phyloP scores from a whole-genome alignment of 2,797 vertebrate species.

The Silurus aristotelis region DNA sequence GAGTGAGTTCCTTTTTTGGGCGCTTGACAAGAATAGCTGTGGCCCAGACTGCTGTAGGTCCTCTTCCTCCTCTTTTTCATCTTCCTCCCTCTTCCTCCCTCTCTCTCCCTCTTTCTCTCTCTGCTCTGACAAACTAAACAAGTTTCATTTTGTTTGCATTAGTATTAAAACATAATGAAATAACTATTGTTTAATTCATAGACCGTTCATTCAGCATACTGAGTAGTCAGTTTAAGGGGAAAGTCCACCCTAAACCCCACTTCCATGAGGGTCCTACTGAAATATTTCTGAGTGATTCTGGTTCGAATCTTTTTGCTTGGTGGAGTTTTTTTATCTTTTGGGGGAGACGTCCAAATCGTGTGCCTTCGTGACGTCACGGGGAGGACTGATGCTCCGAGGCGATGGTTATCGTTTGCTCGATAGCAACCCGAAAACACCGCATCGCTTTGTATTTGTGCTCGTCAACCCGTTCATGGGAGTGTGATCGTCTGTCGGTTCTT shows the following conservation, averaged over 20 bases:
- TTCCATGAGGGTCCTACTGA: neutral
- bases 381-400: no score
- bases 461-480: no score
- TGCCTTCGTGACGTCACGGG: neutral
- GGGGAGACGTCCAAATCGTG: neutral
- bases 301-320: neutral
- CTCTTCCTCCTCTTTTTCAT: neutral
- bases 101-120: neutral
- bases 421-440: no score
- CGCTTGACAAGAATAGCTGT: conserved; percentile 4
- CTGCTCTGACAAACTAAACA: neutral
- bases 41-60: no score
- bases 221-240: neutral
- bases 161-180: neutral
- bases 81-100: neutral
- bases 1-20: neutral
- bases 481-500: no score
- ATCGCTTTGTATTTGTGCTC: no score
- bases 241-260: neutral
- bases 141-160: no score
- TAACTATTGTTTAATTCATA: neutral
- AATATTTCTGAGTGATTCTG: neutral
- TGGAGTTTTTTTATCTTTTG: neutral
- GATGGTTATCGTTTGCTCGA: no score
- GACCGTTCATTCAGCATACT: neutral